Base-by-base conservation (phyloP, 2,113 vertebrate genomes). In the Heterotis niloticus region DNA sequence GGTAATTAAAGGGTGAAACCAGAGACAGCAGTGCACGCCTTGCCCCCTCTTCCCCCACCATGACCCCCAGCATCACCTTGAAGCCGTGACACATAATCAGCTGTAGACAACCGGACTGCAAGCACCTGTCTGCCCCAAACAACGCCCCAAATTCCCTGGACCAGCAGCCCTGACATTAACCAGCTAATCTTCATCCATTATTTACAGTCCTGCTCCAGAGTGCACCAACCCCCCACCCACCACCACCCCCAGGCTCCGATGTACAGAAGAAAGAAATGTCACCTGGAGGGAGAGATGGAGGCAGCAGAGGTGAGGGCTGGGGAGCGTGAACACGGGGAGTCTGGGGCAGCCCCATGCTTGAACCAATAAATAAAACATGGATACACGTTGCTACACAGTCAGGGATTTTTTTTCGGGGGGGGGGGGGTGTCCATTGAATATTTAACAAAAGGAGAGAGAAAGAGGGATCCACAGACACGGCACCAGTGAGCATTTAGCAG, bases 251-350 rank as follows among this genome's bases (percentile, higher is more conserved):
- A 34, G 56, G 78, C 78, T 54, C 76, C 20, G 64, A 77, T 70
- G 81, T 78, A 82, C 82, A 82, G 81, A 84, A 73, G 34, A 81
- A 72, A 77, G 67, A 28, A 70, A 51, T 18, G 70, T 52, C 75
- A 78, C 76, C 78, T 69, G 10, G 29, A n/a, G 52, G 64, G 24
- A 2, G 72, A 20, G 56, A n/a, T 2, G 72, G 12, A 20, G 29
- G n/a, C 64, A 81, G 78, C 34, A 81, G 72, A 72, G 75, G 78
- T 64, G 75, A 56, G 17, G 26, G 59, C 26, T 64, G 66, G 51
- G 69, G 44, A 26, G 51, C 5, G n/a, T 57, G 78, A 51, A 59
- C 4, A 56, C 5, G 23, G 54, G 72, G 54, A 18, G 72, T 60
- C 51, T 75, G 54, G 56, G 54, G 72, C 26, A 26, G 56, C 10